Evolutionary conservation across 2,113 vertebrate genomes (phyloP).

Genomic region (Phodopus roborovskii): DNA sequence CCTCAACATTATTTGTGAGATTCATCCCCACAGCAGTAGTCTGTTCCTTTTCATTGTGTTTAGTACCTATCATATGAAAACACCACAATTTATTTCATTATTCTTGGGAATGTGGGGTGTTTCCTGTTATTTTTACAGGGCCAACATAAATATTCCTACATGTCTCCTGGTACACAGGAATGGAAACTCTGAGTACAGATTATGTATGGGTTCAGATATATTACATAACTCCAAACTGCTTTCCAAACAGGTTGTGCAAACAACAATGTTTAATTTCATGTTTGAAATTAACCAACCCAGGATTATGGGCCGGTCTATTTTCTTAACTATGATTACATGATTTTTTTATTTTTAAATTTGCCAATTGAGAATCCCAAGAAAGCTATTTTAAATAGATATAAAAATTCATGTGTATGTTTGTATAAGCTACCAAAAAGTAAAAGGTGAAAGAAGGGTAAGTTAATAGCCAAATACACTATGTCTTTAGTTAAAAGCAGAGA

Average conservation of each 20-base stretch:
- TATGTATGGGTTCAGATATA: background rate
- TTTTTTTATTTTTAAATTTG: constrained; percentile 37
- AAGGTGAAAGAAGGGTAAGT: background rate
- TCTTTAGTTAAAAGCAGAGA: constrained; percentile 38
- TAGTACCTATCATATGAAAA: constrained; percentile 48
- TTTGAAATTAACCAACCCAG: constrained; percentile 53
- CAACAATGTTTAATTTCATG: background rate
- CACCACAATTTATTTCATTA: background rate
- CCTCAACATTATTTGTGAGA: background rate
- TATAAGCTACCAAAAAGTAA: constrained; percentile 7
- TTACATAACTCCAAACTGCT: constrained; percentile 6
- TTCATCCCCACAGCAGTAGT: background rate
- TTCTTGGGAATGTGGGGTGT: background rate
- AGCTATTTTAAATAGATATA: constrained; percentile 24
- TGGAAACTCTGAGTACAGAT: background rate
- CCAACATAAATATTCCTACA: constrained; percentile 2
- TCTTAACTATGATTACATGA: constrained; percentile 18
- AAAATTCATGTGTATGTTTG: background rate
- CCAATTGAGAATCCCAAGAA: constrained; percentile 42
- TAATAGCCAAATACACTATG: background rate
- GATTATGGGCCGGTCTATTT: background rate
- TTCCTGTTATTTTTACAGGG: constrained; percentile 25
- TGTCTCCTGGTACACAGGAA: background rate
- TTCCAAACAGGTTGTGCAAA: constrained; percentile 61
- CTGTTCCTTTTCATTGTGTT: constrained; percentile 35